Evolutionary conservation across 2,797 vertebrate species (phyloP).

Genomic region (Chiloscyllium punctatum): DNA sequence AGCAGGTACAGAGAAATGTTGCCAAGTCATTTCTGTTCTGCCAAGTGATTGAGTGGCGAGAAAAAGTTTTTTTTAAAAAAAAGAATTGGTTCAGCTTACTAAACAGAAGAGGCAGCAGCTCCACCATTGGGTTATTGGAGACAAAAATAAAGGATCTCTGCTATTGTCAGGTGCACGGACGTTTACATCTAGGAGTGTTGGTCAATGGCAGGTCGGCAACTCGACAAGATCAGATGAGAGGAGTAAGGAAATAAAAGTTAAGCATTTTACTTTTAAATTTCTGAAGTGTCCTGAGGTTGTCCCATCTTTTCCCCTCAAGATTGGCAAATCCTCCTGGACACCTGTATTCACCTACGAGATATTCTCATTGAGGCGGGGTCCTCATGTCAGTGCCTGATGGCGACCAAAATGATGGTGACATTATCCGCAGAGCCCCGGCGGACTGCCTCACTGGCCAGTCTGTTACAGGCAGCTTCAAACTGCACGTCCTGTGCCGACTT

Average conservation of each 20-base stretch:
- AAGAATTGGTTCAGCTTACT: background rate
- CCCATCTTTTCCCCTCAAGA: background rate
- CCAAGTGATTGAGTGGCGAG: too few species aligned
- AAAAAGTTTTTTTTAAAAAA: background rate
- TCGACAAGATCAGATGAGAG: background rate
- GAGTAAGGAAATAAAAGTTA: background rate
- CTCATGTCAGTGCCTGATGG: conserved; percentile 63
- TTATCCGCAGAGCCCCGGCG: conserved; percentile 87
- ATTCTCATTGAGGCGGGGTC: background rate
- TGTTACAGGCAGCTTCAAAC: conserved; percentile 78
- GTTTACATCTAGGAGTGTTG: background rate
- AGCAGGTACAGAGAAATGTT: background rate
- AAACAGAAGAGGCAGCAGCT: background rate
- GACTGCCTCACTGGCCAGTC: conserved; percentile 82
- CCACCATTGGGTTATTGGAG: background rate
- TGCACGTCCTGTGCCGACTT: conserved; percentile 55
- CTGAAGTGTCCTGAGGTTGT: background rate
- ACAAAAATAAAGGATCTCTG: background rate
- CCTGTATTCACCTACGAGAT: background rate
- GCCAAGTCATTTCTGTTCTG: background rate
- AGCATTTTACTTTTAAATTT: background rate
- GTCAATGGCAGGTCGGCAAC: background rate
- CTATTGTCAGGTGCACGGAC: background rate
- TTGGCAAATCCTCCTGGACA: background rate
- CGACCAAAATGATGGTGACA: conserved; percentile 83